A percentile compares a stretch with the other conserved stretches of the same genome.
Evolutionary conservation across 2,113 vertebrate genomes (phyloP).

Genomic region (Xenopus borealis): DNA sequence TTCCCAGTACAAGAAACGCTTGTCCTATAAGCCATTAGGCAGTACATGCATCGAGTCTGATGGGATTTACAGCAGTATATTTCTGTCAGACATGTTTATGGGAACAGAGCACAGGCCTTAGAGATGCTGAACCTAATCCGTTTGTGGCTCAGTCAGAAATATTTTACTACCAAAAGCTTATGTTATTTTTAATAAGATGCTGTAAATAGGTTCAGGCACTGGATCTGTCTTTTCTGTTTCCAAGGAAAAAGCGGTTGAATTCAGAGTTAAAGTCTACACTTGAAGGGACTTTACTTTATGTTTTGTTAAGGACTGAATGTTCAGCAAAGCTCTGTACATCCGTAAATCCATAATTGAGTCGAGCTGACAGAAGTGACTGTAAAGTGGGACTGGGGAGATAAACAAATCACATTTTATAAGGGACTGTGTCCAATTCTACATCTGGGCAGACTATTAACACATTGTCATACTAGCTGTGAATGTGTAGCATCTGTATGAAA

Average conservation of each 20-base stretch:
- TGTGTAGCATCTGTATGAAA: slow-evolving; percentile 30
- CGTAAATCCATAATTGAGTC: not conserved
- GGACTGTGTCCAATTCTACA: slow-evolving; percentile 34
- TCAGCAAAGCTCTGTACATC: not conserved
- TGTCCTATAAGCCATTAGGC: not conserved
- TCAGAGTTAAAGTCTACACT: not conserved
- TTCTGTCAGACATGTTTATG: slow-evolving; percentile 17
- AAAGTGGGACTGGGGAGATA: slow-evolving; percentile 29
- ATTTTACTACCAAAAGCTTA: slow-evolving; percentile 22
- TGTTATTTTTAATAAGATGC: slow-evolving; percentile 35
- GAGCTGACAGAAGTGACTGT: slow-evolving; percentile 17
- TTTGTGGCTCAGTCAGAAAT: slow-evolving; percentile 29
- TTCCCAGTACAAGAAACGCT: not conserved
- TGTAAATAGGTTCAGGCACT: slow-evolving; percentile 25
- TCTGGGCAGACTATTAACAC: slow-evolving; percentile 28
- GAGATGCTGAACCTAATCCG: slow-evolving; percentile 27
- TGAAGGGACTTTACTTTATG: not conserved
- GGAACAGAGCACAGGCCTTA: slow-evolving; percentile 27
- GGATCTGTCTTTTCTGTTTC: slow-evolving; percentile 10
- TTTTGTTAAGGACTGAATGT: not conserved
- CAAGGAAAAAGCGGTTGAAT: not conserved
- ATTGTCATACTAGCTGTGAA: slow-evolving; percentile 28
- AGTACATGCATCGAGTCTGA: slow-evolving; percentile 17
- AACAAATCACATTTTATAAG: slow-evolving; percentile 26
- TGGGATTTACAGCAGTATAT: slow-evolving; percentile 19